phyloP scores from a whole-genome alignment of 2,113 vertebrate species.

The human region DNA sequence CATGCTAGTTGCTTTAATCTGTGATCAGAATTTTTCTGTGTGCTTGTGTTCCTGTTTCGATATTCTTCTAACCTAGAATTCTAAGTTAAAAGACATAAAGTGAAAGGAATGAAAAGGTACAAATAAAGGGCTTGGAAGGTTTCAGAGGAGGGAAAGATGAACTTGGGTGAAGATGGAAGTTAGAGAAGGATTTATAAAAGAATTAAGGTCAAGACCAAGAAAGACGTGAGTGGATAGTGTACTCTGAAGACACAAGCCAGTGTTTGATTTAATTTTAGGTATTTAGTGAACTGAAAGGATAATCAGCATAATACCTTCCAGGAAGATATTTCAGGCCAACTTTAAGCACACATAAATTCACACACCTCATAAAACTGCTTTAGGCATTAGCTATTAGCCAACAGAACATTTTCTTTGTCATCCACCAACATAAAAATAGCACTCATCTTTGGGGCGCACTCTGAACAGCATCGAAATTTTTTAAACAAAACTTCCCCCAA shows the following conservation, averaged over 20 bases:
- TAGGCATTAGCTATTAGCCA: not conserved
- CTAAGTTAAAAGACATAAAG: not conserved
- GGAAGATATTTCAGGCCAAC: not conserved
- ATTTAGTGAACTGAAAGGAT: not conserved
- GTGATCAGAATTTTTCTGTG: not conserved
- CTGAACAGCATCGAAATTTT: not conserved
- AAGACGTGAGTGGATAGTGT: not conserved
- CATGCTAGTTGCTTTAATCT: not conserved
- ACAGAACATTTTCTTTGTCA: not conserved
- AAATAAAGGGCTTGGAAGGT: not conserved
- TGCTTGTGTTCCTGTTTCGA: not conserved
- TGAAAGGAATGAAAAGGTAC: not conserved
- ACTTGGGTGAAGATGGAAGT: not conserved
- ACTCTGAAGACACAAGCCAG: not conserved
- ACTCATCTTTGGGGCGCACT: not conserved
- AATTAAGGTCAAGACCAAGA: not conserved
- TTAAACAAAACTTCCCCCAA: not conserved
- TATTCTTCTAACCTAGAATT: not conserved
- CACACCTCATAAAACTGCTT: not conserved
- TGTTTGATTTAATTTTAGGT: not conserved
- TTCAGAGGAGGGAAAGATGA: not conserved
- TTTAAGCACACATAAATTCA: conserved; percentile 16
- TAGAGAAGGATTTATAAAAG: not conserved
- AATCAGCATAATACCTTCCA: not conserved
- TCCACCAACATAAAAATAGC: not conserved